A percentile compares a stretch with the other conserved stretches of the same genome.
Evolutionary conservation across 2,113 vertebrate genomes (phyloP).

Genomic region (Arothron firmamentum): DNA sequence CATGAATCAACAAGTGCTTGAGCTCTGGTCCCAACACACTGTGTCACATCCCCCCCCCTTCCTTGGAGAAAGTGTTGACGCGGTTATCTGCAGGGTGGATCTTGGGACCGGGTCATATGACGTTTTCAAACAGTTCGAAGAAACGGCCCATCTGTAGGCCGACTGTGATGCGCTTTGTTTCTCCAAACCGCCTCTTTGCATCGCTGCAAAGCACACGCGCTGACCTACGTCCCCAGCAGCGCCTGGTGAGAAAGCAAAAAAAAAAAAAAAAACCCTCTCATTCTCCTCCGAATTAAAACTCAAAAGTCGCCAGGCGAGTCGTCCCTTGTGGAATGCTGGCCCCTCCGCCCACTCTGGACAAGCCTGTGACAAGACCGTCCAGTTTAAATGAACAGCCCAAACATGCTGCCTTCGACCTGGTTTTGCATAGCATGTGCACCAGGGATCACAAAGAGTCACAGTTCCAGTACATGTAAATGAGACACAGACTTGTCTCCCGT

Average conservation of each 20-base stretch:
- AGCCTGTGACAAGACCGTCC: slow-evolving; percentile 21
- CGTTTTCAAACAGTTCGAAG: slow-evolving; percentile 5
- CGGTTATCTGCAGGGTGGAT: slow-evolving; percentile 24
- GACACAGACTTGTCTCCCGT: slow-evolving; percentile 42
- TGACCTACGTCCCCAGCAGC: neutral
- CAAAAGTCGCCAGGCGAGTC: slow-evolving; percentile 51
- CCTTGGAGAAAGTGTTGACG: slow-evolving; percentile 1
- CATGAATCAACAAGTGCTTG: slow-evolving; percentile 26
- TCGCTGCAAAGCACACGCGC: too few species aligned
- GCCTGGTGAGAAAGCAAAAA: slow-evolving; percentile 21
- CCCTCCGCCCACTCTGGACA: slow-evolving; percentile 43
- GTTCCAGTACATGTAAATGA: slow-evolving; percentile 68
- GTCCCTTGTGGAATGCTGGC: slow-evolving; percentile 42
- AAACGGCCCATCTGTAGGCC: neutral
- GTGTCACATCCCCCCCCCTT: too few species aligned
- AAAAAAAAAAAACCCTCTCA: neutral
- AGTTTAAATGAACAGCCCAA: slow-evolving; percentile 38
- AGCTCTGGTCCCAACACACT: slow-evolving; percentile 1
- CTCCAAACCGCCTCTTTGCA: neutral
- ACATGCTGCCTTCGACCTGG: slow-evolving; percentile 24
- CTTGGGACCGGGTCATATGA: slow-evolving; percentile 34
- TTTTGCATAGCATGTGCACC: slow-evolving; percentile 25
- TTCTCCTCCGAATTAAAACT: slow-evolving; percentile 15
- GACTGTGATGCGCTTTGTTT: slow-evolving; percentile 2
- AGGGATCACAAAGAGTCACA: slow-evolving; percentile 65